Evolutionary conservation across 2,797 vertebrate genomes (phyloP).

Genomic region (Octomys mimax): DNA sequence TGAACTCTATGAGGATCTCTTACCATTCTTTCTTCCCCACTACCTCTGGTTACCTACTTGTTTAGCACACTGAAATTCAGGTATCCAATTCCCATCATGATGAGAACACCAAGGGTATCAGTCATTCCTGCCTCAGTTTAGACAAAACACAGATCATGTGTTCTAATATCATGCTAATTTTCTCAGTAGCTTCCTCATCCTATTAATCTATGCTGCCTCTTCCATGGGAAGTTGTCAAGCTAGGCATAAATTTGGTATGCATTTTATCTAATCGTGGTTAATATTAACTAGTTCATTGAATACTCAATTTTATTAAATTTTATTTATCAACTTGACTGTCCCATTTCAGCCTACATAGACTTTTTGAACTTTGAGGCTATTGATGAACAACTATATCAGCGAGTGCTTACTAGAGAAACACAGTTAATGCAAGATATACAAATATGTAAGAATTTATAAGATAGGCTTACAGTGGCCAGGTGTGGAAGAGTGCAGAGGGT

Average conservation of each 20-base stretch:
- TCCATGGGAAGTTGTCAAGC: slow-evolving; percentile 8
- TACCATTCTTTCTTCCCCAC: neutral
- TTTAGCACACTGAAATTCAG: neutral
- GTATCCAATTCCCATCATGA: neutral
- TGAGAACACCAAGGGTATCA: neutral
- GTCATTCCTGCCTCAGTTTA: neutral
- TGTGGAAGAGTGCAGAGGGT: too few relatives aligned
- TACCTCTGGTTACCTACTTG: neutral
- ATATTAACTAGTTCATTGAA: slow-evolving; percentile 28
- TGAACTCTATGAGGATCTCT: neutral
- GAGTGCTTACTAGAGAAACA: neutral
- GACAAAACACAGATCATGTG: neutral
- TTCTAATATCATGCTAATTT: slow-evolving; percentile 15
- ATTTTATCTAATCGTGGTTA: slow-evolving; percentile 35
- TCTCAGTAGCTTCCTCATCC: slow-evolving; percentile 9
- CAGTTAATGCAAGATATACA: neutral
- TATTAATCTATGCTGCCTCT: slow-evolving; percentile 1
- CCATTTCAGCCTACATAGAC: slow-evolving; percentile 28
- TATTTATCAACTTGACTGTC: slow-evolving; percentile 38
- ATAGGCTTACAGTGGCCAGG: neutral
- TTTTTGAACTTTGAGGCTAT: neutral
- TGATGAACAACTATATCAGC: neutral
- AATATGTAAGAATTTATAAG: neutral
- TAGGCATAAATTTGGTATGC: neutral
- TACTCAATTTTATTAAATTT: slow-evolving; percentile 54